Evolutionary conservation across 1,140 invertebrate genomes (phyloP).

Genomic region (Linepithema humile): DNA sequence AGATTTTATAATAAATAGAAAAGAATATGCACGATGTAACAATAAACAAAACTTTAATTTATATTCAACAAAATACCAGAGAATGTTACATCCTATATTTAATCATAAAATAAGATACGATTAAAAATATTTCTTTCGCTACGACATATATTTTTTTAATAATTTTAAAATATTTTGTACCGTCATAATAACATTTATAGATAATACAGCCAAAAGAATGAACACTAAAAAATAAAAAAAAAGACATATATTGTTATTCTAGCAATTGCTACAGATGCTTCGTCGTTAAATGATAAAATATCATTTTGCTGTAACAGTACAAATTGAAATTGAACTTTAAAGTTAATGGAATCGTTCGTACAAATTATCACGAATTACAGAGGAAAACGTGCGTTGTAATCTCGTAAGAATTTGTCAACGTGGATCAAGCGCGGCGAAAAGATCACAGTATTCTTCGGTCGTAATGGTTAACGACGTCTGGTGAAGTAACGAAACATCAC

Average conservation of each 20-base stretch:
- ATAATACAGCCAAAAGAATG: background rate
- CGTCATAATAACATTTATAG: background rate
- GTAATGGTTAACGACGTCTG: conserved; percentile 44
- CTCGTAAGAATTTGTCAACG: conserved; percentile 40
- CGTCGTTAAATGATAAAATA: background rate
- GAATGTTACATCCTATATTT: background rate
- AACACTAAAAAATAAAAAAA: background rate
- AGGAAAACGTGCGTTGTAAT: background rate
- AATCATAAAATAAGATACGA: too few species aligned
- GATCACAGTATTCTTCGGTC: background rate
- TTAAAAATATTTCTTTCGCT: background rate
- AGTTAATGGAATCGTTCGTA: conserved; percentile 1
- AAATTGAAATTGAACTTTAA: background rate
- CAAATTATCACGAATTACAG: background rate
- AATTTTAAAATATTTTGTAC: background rate
- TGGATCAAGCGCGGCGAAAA: background rate
- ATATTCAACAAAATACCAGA: background rate
- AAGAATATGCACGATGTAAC: background rate
- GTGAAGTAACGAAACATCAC: conserved; percentile 2
- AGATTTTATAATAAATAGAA: background rate
- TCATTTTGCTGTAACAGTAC: background rate
- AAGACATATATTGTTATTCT: background rate
- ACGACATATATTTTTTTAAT: background rate
- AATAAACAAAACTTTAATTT: background rate
- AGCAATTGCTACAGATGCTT: background rate